phyloP scores from a whole-genome alignment of 2,888 invertebrate genomes.

The Coenonympha arcania region DNA sequence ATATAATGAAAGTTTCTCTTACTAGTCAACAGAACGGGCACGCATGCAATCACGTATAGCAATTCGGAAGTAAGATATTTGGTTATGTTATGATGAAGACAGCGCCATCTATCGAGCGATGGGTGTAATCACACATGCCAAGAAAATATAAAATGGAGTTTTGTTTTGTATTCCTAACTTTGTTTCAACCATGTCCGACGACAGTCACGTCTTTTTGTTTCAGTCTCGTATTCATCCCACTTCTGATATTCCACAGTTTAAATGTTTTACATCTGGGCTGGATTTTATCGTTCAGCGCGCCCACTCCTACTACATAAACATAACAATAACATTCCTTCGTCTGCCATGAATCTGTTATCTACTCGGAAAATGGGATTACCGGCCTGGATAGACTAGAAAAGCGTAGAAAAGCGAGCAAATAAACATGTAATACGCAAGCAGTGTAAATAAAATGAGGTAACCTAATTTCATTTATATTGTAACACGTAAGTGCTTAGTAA shows the following conservation, averaged over 20 bases:
- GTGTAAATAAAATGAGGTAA: background rate
- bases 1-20: too few relatives aligned
- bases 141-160: too few relatives aligned
- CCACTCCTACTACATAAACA: background rate
- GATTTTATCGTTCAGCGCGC: background rate
- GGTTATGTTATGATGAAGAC: too few relatives aligned
- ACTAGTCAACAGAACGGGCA: too few relatives aligned
- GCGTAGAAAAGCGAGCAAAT: background rate
- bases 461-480: background rate
- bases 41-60: too few relatives aligned
- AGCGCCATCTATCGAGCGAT: too few relatives aligned
- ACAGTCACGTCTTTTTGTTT: background rate
- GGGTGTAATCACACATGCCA: too few relatives aligned
- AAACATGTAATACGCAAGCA: background rate
- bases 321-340: background rate
- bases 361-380: background rate
- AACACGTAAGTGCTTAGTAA: too few relatives aligned
- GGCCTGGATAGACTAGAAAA: background rate
- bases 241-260: too few relatives aligned
- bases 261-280: too few relatives aligned
- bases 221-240: background rate
- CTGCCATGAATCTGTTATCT: background rate
- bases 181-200: background rate
- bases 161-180: background rate
- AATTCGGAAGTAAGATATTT: too few relatives aligned